Conservation (phyloP, 2,797 vertebrate species). For the Sebastes kiyomatsui region DNA sequence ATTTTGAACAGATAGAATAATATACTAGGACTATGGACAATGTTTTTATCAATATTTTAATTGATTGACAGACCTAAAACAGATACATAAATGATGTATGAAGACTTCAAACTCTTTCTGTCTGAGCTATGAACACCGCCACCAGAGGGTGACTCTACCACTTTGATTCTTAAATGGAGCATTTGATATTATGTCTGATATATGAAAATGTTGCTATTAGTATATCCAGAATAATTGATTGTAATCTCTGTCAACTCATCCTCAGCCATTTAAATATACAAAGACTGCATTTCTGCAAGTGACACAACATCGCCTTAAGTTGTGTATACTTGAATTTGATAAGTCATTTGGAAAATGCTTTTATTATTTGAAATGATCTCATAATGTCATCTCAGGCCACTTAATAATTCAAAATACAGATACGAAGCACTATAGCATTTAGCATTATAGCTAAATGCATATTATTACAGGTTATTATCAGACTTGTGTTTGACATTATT, state of each 20-base stretch:
- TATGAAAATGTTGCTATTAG: background rate
- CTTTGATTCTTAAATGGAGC: background rate
- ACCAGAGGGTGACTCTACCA: slow-evolving; percentile 56
- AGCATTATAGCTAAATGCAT: background rate
- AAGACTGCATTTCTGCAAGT: background rate
- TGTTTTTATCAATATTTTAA: no score
- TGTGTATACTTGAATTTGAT: background rate
- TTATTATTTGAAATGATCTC: background rate
- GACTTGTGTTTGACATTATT: background rate
- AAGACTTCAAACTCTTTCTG: background rate
- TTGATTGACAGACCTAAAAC: background rate
- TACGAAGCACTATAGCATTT: background rate
- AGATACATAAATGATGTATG: background rate
- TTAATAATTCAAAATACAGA: background rate
- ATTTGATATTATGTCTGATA: background rate
- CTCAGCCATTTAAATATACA: background rate
- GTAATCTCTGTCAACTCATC: background rate
- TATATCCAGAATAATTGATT: background rate
- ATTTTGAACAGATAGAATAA: no score
- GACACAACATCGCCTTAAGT: background rate
- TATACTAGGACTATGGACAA: no score
- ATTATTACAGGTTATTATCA: background rate
- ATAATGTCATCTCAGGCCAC: background rate
- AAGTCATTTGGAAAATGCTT: background rate
- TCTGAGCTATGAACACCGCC: slow-evolving; percentile 6